Conservation (phyloP, 1,140 invertebrate species). For the Heliconius nattereri region DNA sequence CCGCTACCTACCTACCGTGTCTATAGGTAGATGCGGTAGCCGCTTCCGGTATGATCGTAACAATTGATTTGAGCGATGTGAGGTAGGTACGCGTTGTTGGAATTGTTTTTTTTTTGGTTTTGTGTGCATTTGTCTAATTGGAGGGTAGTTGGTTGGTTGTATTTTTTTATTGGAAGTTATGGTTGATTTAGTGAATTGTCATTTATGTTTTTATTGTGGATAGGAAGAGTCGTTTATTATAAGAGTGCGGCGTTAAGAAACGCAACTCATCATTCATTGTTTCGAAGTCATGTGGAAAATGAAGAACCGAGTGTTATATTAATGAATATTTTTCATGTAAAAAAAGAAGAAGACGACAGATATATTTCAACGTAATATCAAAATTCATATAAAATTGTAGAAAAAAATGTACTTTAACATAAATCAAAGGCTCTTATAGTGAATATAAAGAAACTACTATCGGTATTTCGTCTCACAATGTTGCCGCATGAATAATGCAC, state of each 20-base stretch:
- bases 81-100: conserved; percentile 8
- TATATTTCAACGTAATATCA: too few species aligned
- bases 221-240: neutral
- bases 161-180: too few species aligned
- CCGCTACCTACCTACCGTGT: neutral
- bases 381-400: too few species aligned
- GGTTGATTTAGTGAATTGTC: neutral
- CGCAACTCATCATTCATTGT: too few species aligned
- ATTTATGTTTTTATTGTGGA: neutral
- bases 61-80: conserved; percentile 26
- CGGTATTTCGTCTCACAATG: conserved; percentile 19
- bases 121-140: neutral
- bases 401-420: neutral
- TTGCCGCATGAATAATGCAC: conserved; percentile 55
- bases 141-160: neutral
- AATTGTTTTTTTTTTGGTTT: neutral
- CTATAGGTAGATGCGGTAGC: conserved; percentile 21
- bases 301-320: too few species aligned
- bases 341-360: too few species aligned
- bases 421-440: neutral
- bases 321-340: too few species aligned
- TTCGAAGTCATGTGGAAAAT: too few species aligned
- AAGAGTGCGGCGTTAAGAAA: too few species aligned
- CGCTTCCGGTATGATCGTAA: conserved; percentile 23
- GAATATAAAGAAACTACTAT: conserved; percentile 9